These are phyloP conservation scores for Agelas oroides DNA, from an alignment of 37 sponge, comb jelly and placozoan genomes.

Conservation along the genomic window DNA sequence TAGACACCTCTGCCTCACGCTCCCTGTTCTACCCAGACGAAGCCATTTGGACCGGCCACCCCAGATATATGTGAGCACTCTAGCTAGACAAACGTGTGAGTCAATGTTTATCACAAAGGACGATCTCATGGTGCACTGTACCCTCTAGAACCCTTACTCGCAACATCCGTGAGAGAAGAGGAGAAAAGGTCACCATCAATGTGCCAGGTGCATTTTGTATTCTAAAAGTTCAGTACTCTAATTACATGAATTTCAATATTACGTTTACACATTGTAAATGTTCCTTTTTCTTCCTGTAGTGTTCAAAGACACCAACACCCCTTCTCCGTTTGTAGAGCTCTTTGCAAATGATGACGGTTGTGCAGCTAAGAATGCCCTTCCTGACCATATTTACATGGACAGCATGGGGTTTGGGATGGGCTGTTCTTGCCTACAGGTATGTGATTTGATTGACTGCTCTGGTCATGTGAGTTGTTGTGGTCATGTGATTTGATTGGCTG, in stretches of 20 bases:
- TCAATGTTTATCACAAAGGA: no score
- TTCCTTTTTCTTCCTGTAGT: slow-evolving; percentile 4
- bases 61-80: slow-evolving; percentile 74
- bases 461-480: background rate
- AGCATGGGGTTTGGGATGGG: slow-evolving; percentile 99
- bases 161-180: slow-evolving; percentile 92
- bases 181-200: slow-evolving; percentile 86
- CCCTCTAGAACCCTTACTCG: slow-evolving; percentile 73
- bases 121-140: no score
- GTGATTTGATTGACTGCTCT: background rate
- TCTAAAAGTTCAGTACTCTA: no score
- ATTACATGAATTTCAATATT: no score
- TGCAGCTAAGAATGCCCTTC: slow-evolving; percentile 62
- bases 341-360: slow-evolving; percentile 68
- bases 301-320: slow-evolving; percentile 70
- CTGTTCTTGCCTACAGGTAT: slow-evolving; percentile 91
- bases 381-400: slow-evolving; percentile 96
- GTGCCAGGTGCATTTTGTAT: no score
- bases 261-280: background rate
- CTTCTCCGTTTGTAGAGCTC: slow-evolving; percentile 78
- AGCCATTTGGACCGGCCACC: slow-evolving; percentile 84
- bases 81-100: no score
- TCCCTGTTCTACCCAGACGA: slow-evolving; percentile 96
- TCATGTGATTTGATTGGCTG: background rate
- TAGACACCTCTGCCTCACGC: slow-evolving; percentile 56